These are phyloP conservation scores for Agapostemon virescens DNA, from an alignment of 2,888 invertebrate genomes.

Conservation along the genomic window DNA sequence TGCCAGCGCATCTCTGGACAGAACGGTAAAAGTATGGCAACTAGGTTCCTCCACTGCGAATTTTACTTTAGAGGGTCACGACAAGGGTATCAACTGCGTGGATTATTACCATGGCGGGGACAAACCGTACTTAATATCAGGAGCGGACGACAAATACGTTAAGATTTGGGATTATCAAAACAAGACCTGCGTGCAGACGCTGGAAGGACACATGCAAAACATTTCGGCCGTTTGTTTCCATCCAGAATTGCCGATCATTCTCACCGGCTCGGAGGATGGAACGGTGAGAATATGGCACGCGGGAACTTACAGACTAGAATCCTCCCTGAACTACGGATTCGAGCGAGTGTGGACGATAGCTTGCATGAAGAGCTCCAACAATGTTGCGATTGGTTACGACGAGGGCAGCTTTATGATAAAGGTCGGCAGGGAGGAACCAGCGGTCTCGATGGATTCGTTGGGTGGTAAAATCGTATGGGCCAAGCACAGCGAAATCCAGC, in stretches of 20 bases:
- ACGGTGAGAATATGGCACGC: constrained; percentile 99
- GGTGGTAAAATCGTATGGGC: constrained; percentile 99
- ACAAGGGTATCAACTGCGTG: constrained; percentile 99
- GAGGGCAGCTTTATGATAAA: constrained; percentile 98
- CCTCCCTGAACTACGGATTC: constrained; percentile 97
- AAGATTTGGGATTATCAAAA: constrained; percentile 99
- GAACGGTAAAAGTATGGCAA: constrained; percentile 99
- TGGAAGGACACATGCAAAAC: constrained; percentile 98
- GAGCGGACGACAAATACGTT: constrained; percentile 97
- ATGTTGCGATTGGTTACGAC: constrained; percentile 98
- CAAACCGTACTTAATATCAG: constrained; percentile 99
- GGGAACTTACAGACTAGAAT: constrained; percentile 97
- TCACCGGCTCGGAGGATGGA: constrained; percentile 99
- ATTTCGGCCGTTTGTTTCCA: constrained; percentile 98
- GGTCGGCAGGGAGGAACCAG: constrained; percentile 99
- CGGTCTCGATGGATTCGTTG: constrained; percentile 98
- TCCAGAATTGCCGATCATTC: constrained; percentile 97
- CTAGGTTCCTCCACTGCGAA: constrained; percentile 98
- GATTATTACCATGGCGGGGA: constrained; percentile 99
- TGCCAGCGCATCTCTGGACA: constrained; percentile 98
- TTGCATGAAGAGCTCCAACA: constrained; percentile 95
- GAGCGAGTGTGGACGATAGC: constrained; percentile 99
- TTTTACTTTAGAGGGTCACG: constrained; percentile 98
- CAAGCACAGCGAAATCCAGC: constrained; percentile 98
- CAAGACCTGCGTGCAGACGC: constrained; percentile 98